Base-by-base conservation (phyloP, 2,113 vertebrate species). In the Cyprinodon variegatus region DNA sequence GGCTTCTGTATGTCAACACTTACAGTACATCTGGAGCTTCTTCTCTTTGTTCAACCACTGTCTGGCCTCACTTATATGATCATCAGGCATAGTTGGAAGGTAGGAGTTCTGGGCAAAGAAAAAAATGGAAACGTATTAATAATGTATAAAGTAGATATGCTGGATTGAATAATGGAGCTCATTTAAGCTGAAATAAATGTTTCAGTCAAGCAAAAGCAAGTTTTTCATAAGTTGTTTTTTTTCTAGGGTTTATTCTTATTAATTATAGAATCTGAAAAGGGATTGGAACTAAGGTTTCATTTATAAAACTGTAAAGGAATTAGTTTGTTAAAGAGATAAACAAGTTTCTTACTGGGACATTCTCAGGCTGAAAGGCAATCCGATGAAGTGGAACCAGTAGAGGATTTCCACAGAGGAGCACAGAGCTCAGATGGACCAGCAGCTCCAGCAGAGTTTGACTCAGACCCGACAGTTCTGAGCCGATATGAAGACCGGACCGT, bases 21-120 rank as follows among this genome's bases (percentile, higher is more conserved):
- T 69, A 95, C 94, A 3, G 77, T 93, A 95, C 37, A 0, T 0
- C 45, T 37, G 40, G 4, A 79, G 1, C 0, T 0, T 0, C 0
- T 0, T 81, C 78, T 0, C 78, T 0, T 0, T 0, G 3, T 0
- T 8, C 60, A 94, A 1, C 90, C 85, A 92, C 65, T 4, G 46
- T 1, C 0, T 14, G 43, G 65, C 88, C 37, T 91, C 84, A 68
- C 37, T 84, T 0, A 38, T 77, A 79, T 89, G 80, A 68, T 95
- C 92, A 1, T 94, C 94, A 0, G 91, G 89, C 94, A 95, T 95
- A 7, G 94, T 94, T 0, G 94, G 94, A 57, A 95, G 82, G 15
- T 90, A 94, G 11, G 22, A 62, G 13, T 68, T 38, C 94, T 82
- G 13, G 3, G 6, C 70, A 61, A 5, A 61, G 62, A 37, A 72